Evolutionary conservation across 2,113 vertebrate species (phyloP).

Genomic region (Macquaria ambigua): DNA sequence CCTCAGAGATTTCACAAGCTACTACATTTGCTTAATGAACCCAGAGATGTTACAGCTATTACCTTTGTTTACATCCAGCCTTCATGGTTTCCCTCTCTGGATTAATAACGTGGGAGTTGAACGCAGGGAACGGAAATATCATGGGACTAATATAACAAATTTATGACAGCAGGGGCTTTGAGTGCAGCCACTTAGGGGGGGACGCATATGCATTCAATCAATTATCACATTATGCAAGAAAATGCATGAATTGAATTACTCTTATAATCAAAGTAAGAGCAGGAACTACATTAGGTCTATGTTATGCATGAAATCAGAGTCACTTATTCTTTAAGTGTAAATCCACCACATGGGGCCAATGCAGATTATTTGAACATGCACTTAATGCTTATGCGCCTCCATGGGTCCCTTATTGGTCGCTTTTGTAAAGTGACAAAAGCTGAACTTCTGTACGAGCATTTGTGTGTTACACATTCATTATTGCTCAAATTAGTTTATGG

Average conservation of each 20-base stretch:
- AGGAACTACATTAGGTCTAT: constrained; percentile 3
- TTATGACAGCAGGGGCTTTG: constrained; percentile 39
- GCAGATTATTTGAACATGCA: constrained; percentile 12
- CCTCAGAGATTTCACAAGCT: not conserved
- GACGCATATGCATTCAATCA: constrained; percentile 46
- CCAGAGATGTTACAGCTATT: not conserved
- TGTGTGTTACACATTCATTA: not conserved
- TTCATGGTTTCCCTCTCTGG: constrained; percentile 3
- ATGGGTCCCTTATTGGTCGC: not conserved
- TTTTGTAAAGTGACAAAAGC: constrained; percentile 43
- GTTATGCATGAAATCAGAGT: constrained; percentile 30
- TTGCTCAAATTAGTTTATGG: constrained; percentile 31
- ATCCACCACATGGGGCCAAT: not conserved
- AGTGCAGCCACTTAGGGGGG: constrained; percentile 19
- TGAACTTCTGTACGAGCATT: constrained; percentile 11
- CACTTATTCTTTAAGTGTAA: constrained; percentile 40
- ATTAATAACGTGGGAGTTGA: constrained; percentile 27
- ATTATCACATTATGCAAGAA: constrained; percentile 39
- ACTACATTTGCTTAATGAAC: not conserved
- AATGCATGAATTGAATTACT: constrained; percentile 55
- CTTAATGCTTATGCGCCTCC: not conserved
- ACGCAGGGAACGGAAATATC: constrained; percentile 11
- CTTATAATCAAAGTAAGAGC: constrained; percentile 43
- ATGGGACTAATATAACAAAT: constrained; percentile 32
- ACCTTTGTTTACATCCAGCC: constrained; percentile 37